Base-by-base conservation (phyloP, 2,888 invertebrate species). In the Uloborus plumipes region DNA sequence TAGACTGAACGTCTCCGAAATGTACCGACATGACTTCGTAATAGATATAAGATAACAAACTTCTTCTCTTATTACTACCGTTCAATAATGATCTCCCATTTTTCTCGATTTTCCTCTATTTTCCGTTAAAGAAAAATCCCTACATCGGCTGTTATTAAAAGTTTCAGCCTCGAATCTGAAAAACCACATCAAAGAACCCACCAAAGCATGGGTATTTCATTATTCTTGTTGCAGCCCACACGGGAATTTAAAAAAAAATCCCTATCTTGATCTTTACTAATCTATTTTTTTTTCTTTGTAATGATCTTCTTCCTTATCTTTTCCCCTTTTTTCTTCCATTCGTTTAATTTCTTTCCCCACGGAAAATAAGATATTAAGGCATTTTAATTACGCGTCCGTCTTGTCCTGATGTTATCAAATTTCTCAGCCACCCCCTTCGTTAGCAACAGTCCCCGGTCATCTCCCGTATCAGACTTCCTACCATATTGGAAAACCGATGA, bases 351-450 rank as follows among this genome's bases (percentile, higher is more conserved):
- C 65, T 59, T 26, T 31, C 39, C 59, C 59, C 50, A 9, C 22
- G 62, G 71, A 71, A 78, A 78, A 65, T 58, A 65, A 65, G 78
- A 78, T 78, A 78, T 78, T 78, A 78, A 78, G 66, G 71, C 50
- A 71, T 71, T 78, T 78, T 78, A 78, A 78, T 78, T 78, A 78
- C 65, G 50, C 47, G 20, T 20, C 55, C 70, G 62, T 78, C 64
- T 26, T 50, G 50, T 16, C 65, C 65, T 64, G 78, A 78, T 78
- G 78, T 66, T 78, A 78, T 78, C 78, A 71, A 55, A 51, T 78
- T 77, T 70, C 77, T 64, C 55, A 51, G 51, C 39, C 53, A 15
- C 18, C 51, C n/a, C 51, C 51, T 66, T 51, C 66, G 64, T 50
- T 77, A 39, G 39, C 39, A 39, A 39, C 7, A 11, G 39, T 39